These are phyloP conservation scores for Aradophagus sp. DNA, from an alignment of 1,140 invertebrate genomes.

Conservation along the genomic window DNA sequence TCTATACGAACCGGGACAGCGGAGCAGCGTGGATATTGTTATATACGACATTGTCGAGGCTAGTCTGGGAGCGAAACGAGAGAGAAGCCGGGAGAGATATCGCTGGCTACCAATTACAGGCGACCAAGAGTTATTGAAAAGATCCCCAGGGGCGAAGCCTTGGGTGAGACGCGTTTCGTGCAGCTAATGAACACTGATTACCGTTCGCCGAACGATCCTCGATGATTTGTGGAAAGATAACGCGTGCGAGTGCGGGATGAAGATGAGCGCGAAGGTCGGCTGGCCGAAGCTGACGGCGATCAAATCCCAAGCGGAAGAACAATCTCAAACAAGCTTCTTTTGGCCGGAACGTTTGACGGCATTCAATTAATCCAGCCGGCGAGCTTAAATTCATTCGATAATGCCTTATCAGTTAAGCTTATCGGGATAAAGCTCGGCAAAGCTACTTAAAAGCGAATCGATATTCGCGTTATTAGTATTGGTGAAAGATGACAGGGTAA, in stretches of 20 bases:
- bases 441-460: conserved; percentile 45
- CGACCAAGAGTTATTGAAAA: conserved; percentile 75
- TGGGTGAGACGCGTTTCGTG: conserved; percentile 63
- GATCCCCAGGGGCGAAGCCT: conserved; percentile 67
- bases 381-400: conserved; percentile 36
- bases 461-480: conserved; percentile 52
- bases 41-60: conserved; percentile 71
- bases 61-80: conserved; percentile 51
- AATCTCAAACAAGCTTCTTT: neutral
- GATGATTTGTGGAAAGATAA: conserved; percentile 67
- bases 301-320: too few species aligned
- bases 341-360: conserved; percentile 8
- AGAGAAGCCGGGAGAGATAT: conserved; percentile 68
- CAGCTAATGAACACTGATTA: conserved; percentile 74
- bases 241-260: conserved; percentile 10
- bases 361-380: conserved; percentile 12
- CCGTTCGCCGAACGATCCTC: conserved; percentile 63
- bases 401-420: conserved; percentile 36
- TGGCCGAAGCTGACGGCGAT: conserved; percentile 19
- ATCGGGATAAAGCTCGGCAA: conserved; percentile 38
- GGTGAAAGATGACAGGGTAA: conserved; percentile 30
- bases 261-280: too few species aligned
- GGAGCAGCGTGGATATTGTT: conserved; percentile 70
- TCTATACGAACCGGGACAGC: conserved; percentile 69
- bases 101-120: conserved; percentile 70